phyloP scores from a whole-genome alignment of 2,113 vertebrate genomes.

The Sceloporus tristichus region DNA sequence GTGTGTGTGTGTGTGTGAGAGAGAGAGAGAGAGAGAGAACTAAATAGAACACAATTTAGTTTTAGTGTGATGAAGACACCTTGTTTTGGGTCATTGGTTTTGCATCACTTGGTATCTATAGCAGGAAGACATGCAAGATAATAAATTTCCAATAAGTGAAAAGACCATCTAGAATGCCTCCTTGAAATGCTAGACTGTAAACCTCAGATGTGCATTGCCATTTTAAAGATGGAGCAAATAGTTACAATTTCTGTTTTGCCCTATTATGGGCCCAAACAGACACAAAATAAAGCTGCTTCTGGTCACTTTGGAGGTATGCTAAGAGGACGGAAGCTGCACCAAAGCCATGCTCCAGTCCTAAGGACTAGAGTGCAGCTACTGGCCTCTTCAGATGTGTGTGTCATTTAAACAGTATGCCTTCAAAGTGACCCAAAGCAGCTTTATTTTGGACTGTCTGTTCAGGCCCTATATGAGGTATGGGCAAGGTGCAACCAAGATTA shows the following conservation, averaged over 20 bases:
- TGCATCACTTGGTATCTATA: conserved; percentile 4
- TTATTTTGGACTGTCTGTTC: too few relatives aligned
- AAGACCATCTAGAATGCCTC: not conserved
- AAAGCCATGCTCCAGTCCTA: too few relatives aligned
- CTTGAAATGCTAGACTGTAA: conserved; percentile 32
- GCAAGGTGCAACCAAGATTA: too few relatives aligned
- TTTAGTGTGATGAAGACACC: not conserved
- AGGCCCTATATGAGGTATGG: too few relatives aligned
- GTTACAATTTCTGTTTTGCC: not conserved
- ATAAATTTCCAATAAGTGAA: not conserved
- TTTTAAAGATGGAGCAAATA: not conserved
- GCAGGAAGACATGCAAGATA: conserved; percentile 6
- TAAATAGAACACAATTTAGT: not conserved
- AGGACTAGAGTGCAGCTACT: too few relatives aligned
- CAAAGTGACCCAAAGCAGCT: too few relatives aligned
- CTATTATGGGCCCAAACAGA: not conserved
- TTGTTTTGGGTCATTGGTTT: conserved; percentile 4
- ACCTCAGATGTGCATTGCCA: conserved; percentile 4
- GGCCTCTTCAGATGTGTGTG: too few relatives aligned
- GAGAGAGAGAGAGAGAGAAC: too few relatives aligned
- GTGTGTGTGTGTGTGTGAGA: not conserved
- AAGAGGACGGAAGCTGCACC: too few relatives aligned
- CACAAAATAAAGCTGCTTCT: too few relatives aligned
- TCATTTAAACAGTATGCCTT: too few relatives aligned
- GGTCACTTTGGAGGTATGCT: too few relatives aligned